Evolutionary conservation across 2,888 invertebrate species (phyloP).

Genomic region (Eupithecia vulgata): DNA sequence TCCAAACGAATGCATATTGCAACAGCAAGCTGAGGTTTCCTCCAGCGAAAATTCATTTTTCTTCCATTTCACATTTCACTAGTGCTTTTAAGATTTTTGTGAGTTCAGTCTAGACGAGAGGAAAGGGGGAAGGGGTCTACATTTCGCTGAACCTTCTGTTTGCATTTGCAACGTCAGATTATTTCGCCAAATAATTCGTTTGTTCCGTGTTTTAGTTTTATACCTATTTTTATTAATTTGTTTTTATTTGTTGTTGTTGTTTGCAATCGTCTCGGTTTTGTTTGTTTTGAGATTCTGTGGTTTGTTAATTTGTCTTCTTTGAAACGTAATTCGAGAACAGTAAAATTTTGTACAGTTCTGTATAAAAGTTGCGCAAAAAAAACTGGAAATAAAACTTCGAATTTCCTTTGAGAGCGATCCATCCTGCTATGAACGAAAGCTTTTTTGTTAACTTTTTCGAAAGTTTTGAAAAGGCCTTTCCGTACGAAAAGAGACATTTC

Average conservation of each 20-base stretch:
- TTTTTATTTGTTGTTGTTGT: conserved; percentile 14
- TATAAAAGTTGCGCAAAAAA: background rate
- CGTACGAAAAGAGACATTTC: background rate
- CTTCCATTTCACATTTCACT: conserved; percentile 41
- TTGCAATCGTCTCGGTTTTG: background rate
- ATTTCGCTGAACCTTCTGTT: conserved; percentile 55
- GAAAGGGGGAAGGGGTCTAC: conserved; percentile 42
- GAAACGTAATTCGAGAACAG: background rate
- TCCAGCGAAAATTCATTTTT: conserved; percentile 48
- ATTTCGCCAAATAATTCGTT: conserved; percentile 57
- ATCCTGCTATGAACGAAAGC: background rate
- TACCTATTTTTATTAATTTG: conserved; percentile 22
- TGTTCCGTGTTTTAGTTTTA: conserved; percentile 39
- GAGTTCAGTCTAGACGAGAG: conserved; percentile 63
- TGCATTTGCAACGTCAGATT: conserved; percentile 48
- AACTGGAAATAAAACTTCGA: background rate
- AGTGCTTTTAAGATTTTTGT: conserved; percentile 56
- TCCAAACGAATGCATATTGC: background rate
- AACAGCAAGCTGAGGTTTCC: background rate
- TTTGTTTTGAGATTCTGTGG: background rate
- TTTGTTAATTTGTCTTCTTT: background rate
- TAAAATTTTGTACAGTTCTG: background rate
- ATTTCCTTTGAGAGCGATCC: conserved; percentile 3
- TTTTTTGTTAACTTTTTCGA: background rate
- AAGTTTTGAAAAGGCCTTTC: background rate